A percentile compares a stretch with the other conserved stretches of the same genome.
Conservation (phyloP, 1,140 invertebrate species). For the Cydia fagiglandana region DNA sequence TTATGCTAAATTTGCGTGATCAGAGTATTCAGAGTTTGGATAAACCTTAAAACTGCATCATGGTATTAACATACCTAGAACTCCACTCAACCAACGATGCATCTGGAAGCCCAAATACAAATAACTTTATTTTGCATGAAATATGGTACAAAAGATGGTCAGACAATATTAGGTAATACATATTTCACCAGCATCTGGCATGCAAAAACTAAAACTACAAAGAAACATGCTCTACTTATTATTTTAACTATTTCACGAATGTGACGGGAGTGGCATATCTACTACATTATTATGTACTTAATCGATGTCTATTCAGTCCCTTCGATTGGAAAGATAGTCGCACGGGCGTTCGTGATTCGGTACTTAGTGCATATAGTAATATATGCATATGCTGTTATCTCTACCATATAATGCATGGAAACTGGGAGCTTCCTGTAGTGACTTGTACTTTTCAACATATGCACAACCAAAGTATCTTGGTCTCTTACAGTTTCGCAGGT, state of each 20-base stretch:
- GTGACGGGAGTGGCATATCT: neutral
- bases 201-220: too few relatives aligned
- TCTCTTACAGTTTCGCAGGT: neutral
- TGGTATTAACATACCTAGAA: too few relatives aligned
- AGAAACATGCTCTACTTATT: too few relatives aligned
- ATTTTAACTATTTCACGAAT: neutral
- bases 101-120: too few relatives aligned
- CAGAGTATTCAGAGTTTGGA: too few relatives aligned
- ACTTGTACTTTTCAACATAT: slow-evolving; percentile 27
- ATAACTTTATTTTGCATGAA: too few relatives aligned
- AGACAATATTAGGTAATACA: too few relatives aligned
- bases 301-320: neutral
- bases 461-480: neutral
- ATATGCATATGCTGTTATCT: slow-evolving; percentile 15
- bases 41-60: too few relatives aligned
- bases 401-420: slow-evolving; percentile 16
- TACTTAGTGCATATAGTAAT: slow-evolving; percentile 11
- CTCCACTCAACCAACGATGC: too few relatives aligned
- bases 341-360: slow-evolving; percentile 12
- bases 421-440: slow-evolving; percentile 22
- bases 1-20: too few relatives aligned
- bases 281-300: neutral
- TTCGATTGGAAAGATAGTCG: slow-evolving; percentile 17
- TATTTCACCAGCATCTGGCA: too few relatives aligned
- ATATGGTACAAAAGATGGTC: too few relatives aligned